Evolutionary conservation across 1,140 invertebrate genomes (phyloP).

Genomic region (Nasonia vitripennis): DNA sequence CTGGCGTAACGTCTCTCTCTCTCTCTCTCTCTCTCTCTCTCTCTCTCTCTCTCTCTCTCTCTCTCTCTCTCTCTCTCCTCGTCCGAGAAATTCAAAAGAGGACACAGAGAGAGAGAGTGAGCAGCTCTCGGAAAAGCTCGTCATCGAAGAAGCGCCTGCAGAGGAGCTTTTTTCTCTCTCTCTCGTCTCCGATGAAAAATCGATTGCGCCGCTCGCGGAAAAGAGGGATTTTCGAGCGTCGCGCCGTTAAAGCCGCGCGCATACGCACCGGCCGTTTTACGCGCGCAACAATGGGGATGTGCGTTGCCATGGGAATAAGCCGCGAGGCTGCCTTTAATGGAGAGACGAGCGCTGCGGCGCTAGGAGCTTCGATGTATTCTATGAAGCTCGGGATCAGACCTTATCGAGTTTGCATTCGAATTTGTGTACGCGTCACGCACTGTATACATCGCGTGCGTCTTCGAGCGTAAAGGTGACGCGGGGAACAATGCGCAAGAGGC

Average conservation of each 20-base stretch:
- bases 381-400: neutral
- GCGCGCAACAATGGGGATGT: conserved; percentile 53
- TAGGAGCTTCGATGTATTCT: neutral
- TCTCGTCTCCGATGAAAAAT: conserved; percentile 37
- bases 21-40: no score
- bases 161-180: neutral
- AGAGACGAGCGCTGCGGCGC: neutral
- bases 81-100: neutral
- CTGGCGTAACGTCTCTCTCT: no score
- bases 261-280: conserved; percentile 51
- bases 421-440: neutral
- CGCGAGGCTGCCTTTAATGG: conserved; percentile 37
- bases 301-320: conserved; percentile 52
- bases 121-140: neutral
- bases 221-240: conserved; percentile 35
- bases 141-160: neutral
- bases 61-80: neutral
- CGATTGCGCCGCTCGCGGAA: conserved; percentile 13
- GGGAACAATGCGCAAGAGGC: neutral
- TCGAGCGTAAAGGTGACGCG: neutral
- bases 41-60: no score
- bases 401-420: conserved; percentile 49
- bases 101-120: neutral
- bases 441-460: neutral
- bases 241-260: conserved; percentile 22